Percentiles rank a stretch among this genome's conserved stretches.
Conservation (phyloP, 2,797 vertebrate genomes). For the Gephyroberyx darwinii region DNA sequence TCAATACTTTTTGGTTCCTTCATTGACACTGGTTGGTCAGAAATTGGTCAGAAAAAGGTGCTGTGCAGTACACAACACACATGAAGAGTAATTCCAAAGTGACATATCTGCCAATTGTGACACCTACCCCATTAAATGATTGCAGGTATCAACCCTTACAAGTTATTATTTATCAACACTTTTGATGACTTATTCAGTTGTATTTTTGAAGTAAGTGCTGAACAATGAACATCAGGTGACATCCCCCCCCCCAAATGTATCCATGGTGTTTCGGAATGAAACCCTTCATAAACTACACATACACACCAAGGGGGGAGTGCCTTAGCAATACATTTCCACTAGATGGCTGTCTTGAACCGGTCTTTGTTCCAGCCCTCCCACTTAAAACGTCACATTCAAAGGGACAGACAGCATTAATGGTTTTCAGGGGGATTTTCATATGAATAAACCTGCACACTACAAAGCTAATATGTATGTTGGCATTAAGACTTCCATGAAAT, state of each 20-base stretch:
- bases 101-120: too few relatives aligned
- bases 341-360: constrained; percentile 63
- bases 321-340: constrained; percentile 38
- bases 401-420: neutral
- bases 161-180: too few relatives aligned
- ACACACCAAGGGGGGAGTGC: neutral
- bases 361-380: neutral
- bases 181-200: too few relatives aligned
- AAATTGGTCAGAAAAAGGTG: neutral
- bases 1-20: neutral
- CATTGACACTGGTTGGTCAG: neutral
- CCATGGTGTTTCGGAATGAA: too few relatives aligned
- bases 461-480: constrained; percentile 28
- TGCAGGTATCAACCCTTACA: neutral
- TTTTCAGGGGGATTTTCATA: constrained; percentile 28
- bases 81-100: too few relatives aligned
- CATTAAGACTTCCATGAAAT: constrained; percentile 28
- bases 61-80: too few relatives aligned
- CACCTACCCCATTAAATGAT: neutral
- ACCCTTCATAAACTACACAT: too few relatives aligned
- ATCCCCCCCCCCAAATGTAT: too few relatives aligned
- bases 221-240: too few relatives aligned
- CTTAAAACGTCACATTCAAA: neutral
- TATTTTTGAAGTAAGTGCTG: too few relatives aligned
- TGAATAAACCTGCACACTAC: constrained; percentile 28